Base-by-base conservation (phyloP, 1,140 invertebrate species). In the Drosophila orena region DNA sequence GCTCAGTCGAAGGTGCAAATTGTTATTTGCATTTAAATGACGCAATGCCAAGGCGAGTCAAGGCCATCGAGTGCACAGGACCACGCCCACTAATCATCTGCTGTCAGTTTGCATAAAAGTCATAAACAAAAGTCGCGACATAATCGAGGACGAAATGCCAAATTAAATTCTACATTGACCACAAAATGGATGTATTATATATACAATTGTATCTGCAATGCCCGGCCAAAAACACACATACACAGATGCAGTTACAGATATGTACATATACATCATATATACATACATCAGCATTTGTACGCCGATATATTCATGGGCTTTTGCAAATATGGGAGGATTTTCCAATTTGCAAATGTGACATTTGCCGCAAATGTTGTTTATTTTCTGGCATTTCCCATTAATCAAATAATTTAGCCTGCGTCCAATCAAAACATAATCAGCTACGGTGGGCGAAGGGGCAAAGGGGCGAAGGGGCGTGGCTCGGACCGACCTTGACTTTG, bases 11-110 rank as follows among this genome's bases (percentile, higher is more conserved):
- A 47, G 42, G 42, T 22, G 52, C n/a, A 53, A 57, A 50, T 59
- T 79, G 76, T 14, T 52, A 79, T 84, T 83, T 85, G 76, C 81
- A 83, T 83, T 76, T 79, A 66, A 84, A 79, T 79, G 80, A 71
- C 64, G 64, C 69, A 79, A 58, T 46, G 59, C 53, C 59, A 57
- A 40, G 50, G 66, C 35, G 30, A 3, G 5, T 52, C 34, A 69
- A 69, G 46, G 37, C 12, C 15, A 14, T 20, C 37, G 37, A 20
- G 42, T 3, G 27, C 15, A 10, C 20, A 7, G 11, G 15, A 57
- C 20, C 47, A 38, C 66, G 65, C 50, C 64, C 64, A 49, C 50
- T 24, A 69, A 69, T 69, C 49, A 55, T 46, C 40, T 17, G 27
- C 27, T 17, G 43, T 49, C 35, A 15, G 44, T 11, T 49, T 14